Conservation (phyloP, 2,113 vertebrate species). For the Sterrhoptilus dennistouni region DNA sequence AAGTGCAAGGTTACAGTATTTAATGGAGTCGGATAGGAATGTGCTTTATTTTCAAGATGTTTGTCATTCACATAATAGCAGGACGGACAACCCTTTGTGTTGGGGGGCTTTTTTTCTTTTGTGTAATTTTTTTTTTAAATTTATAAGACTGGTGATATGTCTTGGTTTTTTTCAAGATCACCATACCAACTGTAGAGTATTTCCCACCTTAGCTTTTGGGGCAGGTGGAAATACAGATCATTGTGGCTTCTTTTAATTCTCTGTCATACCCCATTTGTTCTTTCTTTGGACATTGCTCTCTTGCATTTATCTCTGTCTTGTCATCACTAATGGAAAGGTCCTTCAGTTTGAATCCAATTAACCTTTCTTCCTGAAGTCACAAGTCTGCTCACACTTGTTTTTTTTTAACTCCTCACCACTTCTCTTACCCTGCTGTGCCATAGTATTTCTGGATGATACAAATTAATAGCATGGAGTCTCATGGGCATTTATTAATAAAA, state of each 20-base stretch:
- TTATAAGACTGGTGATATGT: background rate
- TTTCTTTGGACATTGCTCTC: background rate
- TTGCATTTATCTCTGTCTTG: background rate
- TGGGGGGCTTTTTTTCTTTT: background rate
- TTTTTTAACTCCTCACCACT: background rate
- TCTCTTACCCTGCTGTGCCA: background rate
- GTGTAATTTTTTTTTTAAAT: background rate
- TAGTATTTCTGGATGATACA: background rate
- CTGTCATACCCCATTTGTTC: background rate
- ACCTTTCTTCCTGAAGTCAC: background rate
- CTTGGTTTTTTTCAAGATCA: background rate
- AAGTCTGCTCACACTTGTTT: background rate
- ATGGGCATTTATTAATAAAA: background rate
- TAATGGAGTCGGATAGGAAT: background rate
- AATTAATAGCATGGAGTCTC: background rate
- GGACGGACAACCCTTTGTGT: background rate
- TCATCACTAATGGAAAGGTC: background rate
- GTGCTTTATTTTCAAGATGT: background rate
- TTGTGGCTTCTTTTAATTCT: background rate
- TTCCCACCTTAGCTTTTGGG: background rate
- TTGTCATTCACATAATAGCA: background rate
- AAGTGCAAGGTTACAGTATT: background rate
- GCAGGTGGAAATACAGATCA: background rate
- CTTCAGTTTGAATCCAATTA: background rate
- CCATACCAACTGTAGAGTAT: background rate